A percentile compares a stretch with the other conserved stretches of the same genome.
Conservation (phyloP, 2,888 invertebrate species). For the Tetropium fuscum region DNA sequence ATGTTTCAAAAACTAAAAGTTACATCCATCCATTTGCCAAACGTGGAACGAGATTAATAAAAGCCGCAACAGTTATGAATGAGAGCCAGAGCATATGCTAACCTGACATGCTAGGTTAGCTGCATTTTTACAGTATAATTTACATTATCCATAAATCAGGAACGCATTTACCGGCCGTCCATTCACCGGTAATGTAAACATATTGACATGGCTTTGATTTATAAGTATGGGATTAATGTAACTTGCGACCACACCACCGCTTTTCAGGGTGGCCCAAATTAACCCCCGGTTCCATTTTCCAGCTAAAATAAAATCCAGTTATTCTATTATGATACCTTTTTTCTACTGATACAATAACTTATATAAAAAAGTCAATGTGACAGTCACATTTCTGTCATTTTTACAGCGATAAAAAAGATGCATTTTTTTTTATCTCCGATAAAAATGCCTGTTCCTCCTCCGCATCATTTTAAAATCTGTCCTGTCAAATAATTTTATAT, state of each 20-base stretch:
- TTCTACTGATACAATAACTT: no score
- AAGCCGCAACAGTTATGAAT: slow-evolving; percentile 13
- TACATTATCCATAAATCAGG: slow-evolving; percentile 60
- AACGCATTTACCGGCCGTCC: slow-evolving; percentile 55
- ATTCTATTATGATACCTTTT: no score
- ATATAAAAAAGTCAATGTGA: no score
- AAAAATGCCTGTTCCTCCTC: no score
- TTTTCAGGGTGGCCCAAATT: slow-evolving; percentile 28
- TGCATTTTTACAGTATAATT: slow-evolving; percentile 58
- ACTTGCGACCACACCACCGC: slow-evolving; percentile 44
- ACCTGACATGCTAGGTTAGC: slow-evolving; percentile 41
- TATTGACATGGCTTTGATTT: slow-evolving; percentile 60
- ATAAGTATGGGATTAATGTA: slow-evolving; percentile 54
- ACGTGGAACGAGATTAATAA: slow-evolving; percentile 15
- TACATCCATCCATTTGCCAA: background rate
- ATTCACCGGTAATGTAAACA: slow-evolving; percentile 62
- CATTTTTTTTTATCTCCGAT: no score
- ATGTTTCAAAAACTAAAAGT: slow-evolving; percentile 4
- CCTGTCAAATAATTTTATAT: no score
- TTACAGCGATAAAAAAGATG: no score
- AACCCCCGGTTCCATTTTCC: no score
- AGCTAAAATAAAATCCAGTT: no score
- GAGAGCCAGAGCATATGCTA: slow-evolving; percentile 8
- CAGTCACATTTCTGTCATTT: no score
- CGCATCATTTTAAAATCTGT: no score